A percentile compares a stretch with the other conserved stretches of the same genome.
Evolutionary conservation across 1,140 invertebrate genomes (phyloP).

Genomic region (Amyelois transitella): DNA sequence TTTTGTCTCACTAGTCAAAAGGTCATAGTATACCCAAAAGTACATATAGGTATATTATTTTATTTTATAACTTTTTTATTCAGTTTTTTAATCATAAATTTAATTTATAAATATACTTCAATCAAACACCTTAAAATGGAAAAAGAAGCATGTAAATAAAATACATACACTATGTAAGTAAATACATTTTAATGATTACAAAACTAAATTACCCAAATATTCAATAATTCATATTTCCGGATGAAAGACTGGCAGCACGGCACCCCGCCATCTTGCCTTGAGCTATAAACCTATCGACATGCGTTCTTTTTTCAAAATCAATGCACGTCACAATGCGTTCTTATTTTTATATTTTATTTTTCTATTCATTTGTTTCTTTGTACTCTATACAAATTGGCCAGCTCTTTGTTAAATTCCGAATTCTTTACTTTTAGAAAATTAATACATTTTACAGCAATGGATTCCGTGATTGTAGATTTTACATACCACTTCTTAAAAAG

Average conservation of each 20-base stretch:
- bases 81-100: too few species aligned
- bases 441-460: too few species aligned
- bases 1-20: too few species aligned
- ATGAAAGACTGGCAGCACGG: constrained; percentile 47
- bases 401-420: constrained; percentile 8
- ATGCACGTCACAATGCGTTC: constrained; percentile 41
- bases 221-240: constrained; percentile 64
- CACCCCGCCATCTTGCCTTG: constrained; percentile 62
- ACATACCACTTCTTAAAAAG: too few species aligned
- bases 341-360: constrained; percentile 36
- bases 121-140: not conserved
- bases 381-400: constrained; percentile 44
- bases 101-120: too few species aligned
- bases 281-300: constrained; percentile 54
- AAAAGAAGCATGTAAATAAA: not conserved
- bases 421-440: not conserved
- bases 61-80: too few species aligned
- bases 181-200: not conserved
- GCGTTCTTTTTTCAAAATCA: constrained; percentile 57
- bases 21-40: too few species aligned
- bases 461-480: too few species aligned
- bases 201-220: constrained; percentile 56
- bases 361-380: constrained; percentile 44
- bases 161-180: not conserved
- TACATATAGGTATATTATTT: too few species aligned